phyloP scores from a whole-genome alignment of 1,140 invertebrate species.

The Thaumetopoea pityocampa region DNA sequence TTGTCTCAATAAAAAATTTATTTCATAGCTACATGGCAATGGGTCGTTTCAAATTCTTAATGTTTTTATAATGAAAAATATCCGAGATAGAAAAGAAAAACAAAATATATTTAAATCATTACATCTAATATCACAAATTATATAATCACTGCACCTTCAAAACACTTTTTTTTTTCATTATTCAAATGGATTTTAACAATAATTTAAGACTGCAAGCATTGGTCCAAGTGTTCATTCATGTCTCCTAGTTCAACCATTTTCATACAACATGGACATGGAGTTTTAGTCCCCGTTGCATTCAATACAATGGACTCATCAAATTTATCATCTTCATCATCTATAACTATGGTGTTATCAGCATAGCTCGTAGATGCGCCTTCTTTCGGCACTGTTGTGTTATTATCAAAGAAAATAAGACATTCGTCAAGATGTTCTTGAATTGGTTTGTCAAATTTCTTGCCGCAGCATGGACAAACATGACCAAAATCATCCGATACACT shows the following conservation, averaged over 20 bases:
- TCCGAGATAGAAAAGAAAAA: neutral
- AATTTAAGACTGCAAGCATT: slow-evolving; percentile 49
- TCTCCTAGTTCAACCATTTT: slow-evolving; percentile 56
- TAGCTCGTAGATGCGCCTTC: slow-evolving; percentile 41
- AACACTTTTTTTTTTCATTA: slow-evolving; percentile 1
- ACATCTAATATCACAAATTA: slow-evolving; percentile 6
- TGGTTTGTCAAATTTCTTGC: slow-evolving; percentile 63
- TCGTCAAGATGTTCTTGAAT: slow-evolving; percentile 81
- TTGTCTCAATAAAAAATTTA: too few species aligned
- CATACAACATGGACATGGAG: slow-evolving; percentile 64
- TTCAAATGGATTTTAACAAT: too few species aligned
- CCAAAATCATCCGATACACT: slow-evolving; percentile 22
- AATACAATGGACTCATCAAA: slow-evolving; percentile 49
- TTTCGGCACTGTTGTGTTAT: slow-evolving; percentile 36
- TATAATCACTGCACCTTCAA: slow-evolving; percentile 9
- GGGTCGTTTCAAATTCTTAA: too few species aligned
- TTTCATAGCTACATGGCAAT: too few species aligned
- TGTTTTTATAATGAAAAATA: too few species aligned
- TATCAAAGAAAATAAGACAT: slow-evolving; percentile 70
- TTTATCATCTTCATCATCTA: slow-evolving; percentile 52
- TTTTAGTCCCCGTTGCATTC: slow-evolving; percentile 65
- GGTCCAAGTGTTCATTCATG: slow-evolving; percentile 67
- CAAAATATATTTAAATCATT: slow-evolving; percentile 2
- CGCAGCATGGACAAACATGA: slow-evolving; percentile 79
- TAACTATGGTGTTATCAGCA: slow-evolving; percentile 34